phyloP scores from a whole-genome alignment of 2,888 invertebrate species.

The Leucophora obtusa region DNA sequence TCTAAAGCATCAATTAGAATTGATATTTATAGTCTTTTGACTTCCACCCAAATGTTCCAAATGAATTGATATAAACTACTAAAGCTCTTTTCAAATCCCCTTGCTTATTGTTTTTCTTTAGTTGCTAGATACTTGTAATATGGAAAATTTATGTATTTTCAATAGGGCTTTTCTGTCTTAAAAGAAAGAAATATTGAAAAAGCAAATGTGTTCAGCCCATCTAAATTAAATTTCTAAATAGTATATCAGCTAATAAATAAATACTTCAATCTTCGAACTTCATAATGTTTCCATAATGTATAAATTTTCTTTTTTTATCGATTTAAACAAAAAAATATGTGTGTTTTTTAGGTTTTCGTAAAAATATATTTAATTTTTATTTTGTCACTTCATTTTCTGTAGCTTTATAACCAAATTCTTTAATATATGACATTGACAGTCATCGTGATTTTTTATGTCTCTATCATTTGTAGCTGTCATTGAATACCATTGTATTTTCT shows the following conservation, averaged over 20 bases:
- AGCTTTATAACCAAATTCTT: not conserved
- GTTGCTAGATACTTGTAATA: constrained; percentile 16
- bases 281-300: constrained; percentile 2
- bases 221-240: constrained; percentile 28
- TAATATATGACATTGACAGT: constrained; percentile 37
- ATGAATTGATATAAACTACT: constrained; percentile 1
- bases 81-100: constrained; percentile 49
- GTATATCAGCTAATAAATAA: constrained; percentile 51
- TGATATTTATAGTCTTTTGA: constrained; percentile 42
- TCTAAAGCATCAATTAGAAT: constrained; percentile 42
- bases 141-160: constrained; percentile 47
- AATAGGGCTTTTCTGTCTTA: constrained; percentile 45
- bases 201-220: constrained; percentile 55
- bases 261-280: constrained; percentile 16
- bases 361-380: constrained; percentile 26
- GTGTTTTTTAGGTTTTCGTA: not conserved
- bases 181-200: constrained; percentile 21
- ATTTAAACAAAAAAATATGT: not conserved
- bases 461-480: constrained; percentile 41
- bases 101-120: constrained; percentile 24
- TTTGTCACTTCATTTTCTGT: constrained; percentile 35
- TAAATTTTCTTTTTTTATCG: not conserved
- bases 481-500: constrained; percentile 1
- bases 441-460: constrained; percentile 7
- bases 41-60: constrained; percentile 5